Evolutionary conservation across 2,888 invertebrate genomes (phyloP).

Genomic region (Pomacea canaliculata): DNA sequence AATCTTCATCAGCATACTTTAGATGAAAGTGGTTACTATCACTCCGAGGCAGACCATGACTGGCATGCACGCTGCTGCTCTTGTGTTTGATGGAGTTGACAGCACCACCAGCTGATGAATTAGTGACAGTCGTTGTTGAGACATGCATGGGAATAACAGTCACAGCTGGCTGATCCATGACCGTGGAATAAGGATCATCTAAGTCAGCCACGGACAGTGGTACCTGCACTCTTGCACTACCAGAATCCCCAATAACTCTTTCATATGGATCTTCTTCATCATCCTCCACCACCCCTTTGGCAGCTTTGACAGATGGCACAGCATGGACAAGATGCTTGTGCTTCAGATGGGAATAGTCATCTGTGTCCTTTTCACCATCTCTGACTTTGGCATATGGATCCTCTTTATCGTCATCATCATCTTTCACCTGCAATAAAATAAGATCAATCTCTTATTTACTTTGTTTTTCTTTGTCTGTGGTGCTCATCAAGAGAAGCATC

Average conservation of each 20-base stretch:
- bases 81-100: background rate
- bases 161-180: background rate
- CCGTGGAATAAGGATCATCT: slow-evolving; percentile 17
- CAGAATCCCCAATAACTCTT: slow-evolving; percentile 22
- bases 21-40: background rate
- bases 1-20: slow-evolving; percentile 17
- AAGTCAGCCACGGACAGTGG: background rate
- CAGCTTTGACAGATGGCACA: background rate
- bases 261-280: slow-evolving; percentile 34
- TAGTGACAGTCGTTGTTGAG: background rate
- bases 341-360: slow-evolving; percentile 26
- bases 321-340: background rate
- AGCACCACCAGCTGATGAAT: no score
- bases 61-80: background rate
- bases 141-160: background rate
- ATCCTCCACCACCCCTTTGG: background rate
- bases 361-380: slow-evolving; percentile 25
- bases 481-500: background rate
- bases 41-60: background rate
- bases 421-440: slow-evolving; percentile 18
- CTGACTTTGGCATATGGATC: slow-evolving; percentile 31
- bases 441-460: background rate
- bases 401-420: slow-evolving; percentile 27
- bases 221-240: slow-evolving; percentile 4
- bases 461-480: background rate